Conservation (phyloP, 1,140 invertebrate species). For the Procambarus virginalis region DNA sequence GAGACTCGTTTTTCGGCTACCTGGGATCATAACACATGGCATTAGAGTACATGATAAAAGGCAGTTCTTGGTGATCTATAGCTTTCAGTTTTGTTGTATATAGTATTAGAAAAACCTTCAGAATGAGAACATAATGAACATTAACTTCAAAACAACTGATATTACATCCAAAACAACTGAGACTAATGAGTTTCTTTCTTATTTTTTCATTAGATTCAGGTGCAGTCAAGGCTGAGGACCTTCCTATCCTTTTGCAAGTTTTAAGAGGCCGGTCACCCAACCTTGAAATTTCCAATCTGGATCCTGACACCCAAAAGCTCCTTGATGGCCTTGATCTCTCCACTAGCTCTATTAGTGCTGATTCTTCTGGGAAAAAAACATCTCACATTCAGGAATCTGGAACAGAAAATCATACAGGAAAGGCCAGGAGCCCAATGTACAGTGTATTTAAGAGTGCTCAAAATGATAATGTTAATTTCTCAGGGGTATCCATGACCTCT, state of each 20-base stretch:
- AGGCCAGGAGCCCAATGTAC: constrained; percentile 7
- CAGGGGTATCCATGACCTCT: constrained; percentile 21
- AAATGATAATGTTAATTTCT: not conserved
- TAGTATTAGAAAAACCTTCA: no score
- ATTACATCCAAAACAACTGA: no score
- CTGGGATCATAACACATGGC: no score
- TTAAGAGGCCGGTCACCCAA: constrained; percentile 46
- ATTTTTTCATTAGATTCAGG: constrained; percentile 35
- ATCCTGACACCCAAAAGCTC: constrained; percentile 30
- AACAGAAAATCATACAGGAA: not conserved
- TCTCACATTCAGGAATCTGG: not conserved
- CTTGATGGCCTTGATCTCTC: constrained; percentile 57
- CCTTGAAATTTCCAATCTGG: constrained; percentile 47
- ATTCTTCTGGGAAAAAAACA: not conserved
- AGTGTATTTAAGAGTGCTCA: constrained; percentile 36
- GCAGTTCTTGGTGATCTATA: no score
- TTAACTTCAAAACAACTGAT: no score
- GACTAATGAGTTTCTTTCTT: not conserved
- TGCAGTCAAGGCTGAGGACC: constrained; percentile 48
- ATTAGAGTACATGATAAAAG: no score
- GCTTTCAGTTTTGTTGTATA: no score
- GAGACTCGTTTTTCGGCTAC: no score
- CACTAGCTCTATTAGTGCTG: constrained; percentile 13
- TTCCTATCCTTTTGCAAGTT: constrained; percentile 42
- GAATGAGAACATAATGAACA: no score